These are phyloP conservation scores for Spea bombifrons DNA, from an alignment of 2,113 vertebrate genomes.

Conservation along the genomic window DNA sequence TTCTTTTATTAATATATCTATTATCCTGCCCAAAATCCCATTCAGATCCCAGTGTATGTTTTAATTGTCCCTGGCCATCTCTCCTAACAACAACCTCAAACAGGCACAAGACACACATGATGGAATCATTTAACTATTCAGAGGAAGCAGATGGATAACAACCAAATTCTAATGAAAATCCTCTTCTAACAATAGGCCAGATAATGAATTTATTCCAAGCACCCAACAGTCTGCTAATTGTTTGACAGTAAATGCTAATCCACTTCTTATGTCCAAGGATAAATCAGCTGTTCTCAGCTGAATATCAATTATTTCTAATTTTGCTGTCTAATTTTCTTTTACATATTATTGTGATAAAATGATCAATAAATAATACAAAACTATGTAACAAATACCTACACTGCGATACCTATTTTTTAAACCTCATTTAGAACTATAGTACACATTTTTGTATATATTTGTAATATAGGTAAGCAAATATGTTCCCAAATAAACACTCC, in stretches of 20 bases:
- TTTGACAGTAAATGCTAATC: constrained; percentile 56
- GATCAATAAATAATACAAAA: not conserved
- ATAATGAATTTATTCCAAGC: constrained; percentile 58
- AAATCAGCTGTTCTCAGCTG: constrained; percentile 23
- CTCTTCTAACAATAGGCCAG: constrained; percentile 54
- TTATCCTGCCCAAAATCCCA: constrained; percentile 66
- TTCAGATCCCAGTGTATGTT: constrained; percentile 66
- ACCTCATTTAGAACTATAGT: too few relatives aligned
- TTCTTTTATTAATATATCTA: constrained; percentile 72
- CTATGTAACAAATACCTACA: not conserved
- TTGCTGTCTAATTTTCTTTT: not conserved
- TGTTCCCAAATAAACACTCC: too few relatives aligned
- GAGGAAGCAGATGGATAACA: constrained; percentile 70
- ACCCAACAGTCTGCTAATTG: constrained; percentile 60
- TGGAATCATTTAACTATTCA: constrained; percentile 66
- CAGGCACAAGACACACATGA: constrained; percentile 73
- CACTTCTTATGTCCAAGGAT: constrained; percentile 13
- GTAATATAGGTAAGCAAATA: too few relatives aligned
- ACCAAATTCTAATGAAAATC: constrained; percentile 61
- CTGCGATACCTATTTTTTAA: not conserved
- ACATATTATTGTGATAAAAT: not conserved
- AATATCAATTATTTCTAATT: constrained; percentile 5
- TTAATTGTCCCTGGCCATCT: constrained; percentile 75
- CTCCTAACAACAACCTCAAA: constrained; percentile 71
- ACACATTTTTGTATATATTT: too few relatives aligned